These are phyloP conservation scores for Miniopterus natalensis DNA, from an alignment of 2,113 vertebrate species.

Conservation along the genomic window DNA sequence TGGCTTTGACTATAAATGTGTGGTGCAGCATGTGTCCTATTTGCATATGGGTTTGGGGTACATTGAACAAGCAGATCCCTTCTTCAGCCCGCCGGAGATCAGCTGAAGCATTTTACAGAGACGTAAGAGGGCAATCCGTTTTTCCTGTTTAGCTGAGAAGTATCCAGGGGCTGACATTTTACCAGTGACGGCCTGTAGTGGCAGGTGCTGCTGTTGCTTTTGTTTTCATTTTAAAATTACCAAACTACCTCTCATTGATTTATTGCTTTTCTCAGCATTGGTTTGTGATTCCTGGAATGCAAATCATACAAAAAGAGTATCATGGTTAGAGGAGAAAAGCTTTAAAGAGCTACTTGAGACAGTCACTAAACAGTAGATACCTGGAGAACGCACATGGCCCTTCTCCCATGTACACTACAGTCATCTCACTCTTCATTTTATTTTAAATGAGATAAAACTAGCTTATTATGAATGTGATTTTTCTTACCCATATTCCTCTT, in stretches of 20 bases:
- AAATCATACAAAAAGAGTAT: neutral
- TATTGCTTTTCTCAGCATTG: neutral
- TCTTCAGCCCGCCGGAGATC: neutral
- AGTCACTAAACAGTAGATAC: neutral
- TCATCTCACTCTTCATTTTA: constrained; percentile 15
- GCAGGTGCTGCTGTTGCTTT: neutral
- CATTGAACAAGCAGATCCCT: constrained; percentile 7
- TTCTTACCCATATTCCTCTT: neutral
- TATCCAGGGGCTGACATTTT: constrained; percentile 10
- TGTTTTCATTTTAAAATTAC: constrained; percentile 30
- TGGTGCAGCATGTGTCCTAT: neutral
- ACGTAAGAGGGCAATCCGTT: neutral
- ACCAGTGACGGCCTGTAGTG: neutral
- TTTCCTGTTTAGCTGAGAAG: neutral
- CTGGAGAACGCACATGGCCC: neutral
- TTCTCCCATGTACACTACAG: neutral
- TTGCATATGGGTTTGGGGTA: constrained; percentile 36
- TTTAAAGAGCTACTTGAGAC: neutral
- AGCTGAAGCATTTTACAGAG: constrained; percentile 28
- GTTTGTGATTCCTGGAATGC: constrained; percentile 5
- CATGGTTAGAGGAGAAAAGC: neutral
- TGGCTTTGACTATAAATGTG: constrained; percentile 53
- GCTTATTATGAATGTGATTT: neutral
- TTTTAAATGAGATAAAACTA: constrained; percentile 43
- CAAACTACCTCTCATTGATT: neutral